Conservation (phyloP, 2,888 invertebrate genomes). For the Thera obeliscata region DNA sequence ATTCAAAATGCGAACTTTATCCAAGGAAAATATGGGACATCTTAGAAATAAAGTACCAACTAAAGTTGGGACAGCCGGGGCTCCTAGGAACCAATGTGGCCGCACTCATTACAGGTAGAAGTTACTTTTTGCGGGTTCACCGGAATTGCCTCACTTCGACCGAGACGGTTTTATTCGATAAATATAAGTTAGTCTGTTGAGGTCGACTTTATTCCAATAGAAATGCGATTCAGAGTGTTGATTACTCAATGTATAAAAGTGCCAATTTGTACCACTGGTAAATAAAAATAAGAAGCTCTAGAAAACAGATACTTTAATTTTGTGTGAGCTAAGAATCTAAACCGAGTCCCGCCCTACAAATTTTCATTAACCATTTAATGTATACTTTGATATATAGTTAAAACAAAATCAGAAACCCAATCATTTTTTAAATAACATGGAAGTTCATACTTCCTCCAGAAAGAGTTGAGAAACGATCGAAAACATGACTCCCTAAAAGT, state of each 20-base stretch:
- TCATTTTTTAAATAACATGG: no score
- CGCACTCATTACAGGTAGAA: slow-evolving; percentile 46
- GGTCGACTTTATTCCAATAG: slow-evolving; percentile 44
- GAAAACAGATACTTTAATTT: neutral
- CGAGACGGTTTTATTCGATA: slow-evolving; percentile 36
- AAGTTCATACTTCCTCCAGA: no score
- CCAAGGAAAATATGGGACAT: slow-evolving; percentile 44
- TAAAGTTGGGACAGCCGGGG: slow-evolving; percentile 52
- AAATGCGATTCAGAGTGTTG: neutral
- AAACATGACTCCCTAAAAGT: no score
- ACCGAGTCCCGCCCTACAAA: no score
- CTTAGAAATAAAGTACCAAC: slow-evolving; percentile 49
- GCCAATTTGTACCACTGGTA: neutral
- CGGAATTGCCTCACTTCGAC: slow-evolving; percentile 33
- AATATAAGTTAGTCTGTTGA: slow-evolving; percentile 39
- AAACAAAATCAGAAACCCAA: neutral
- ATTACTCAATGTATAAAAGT: neutral
- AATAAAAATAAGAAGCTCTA: neutral
- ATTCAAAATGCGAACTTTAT: slow-evolving; percentile 41
- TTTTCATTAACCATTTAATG: no score
- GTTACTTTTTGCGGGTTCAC: slow-evolving; percentile 38
- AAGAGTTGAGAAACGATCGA: no score
- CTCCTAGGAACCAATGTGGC: slow-evolving; percentile 41
- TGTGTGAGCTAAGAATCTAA: no score
- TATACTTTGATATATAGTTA: neutral